phyloP scores from a whole-genome alignment of 2,113 vertebrate species.

The Rallus limicola region DNA sequence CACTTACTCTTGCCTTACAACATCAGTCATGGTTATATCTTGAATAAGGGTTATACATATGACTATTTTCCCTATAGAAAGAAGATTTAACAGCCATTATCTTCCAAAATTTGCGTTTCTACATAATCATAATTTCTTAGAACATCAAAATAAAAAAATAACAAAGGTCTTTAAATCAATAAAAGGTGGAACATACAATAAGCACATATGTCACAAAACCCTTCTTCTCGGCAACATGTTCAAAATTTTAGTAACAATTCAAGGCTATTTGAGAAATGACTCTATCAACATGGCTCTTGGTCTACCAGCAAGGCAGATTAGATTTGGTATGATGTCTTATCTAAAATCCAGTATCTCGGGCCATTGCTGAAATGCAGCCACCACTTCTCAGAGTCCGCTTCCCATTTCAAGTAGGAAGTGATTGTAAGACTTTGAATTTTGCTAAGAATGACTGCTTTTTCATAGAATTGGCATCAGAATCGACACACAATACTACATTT shows the following conservation, averaged over 20 bases:
- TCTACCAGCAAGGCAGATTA: not conserved
- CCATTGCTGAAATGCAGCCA: not conserved
- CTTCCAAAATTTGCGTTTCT: not conserved
- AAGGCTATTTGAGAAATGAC: not conserved
- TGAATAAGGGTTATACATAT: not conserved
- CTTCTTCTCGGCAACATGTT: not conserved
- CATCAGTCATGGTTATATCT: not conserved
- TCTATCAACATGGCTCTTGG: not conserved
- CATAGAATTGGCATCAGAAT: not conserved
- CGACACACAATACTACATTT: not conserved
- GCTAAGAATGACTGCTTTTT: not conserved
- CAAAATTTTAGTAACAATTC: not conserved
- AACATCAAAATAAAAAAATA: not conserved
- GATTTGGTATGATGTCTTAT: not conserved
- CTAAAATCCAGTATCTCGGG: not conserved
- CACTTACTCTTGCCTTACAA: not conserved
- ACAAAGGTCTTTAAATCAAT: not conserved
- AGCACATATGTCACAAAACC: rapidly evolving
- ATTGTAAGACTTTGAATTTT: not conserved
- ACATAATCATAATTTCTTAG: not conserved
- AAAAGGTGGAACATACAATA: not conserved
- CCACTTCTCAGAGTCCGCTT: not conserved
- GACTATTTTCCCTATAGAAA: not conserved
- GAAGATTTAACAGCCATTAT: not conserved
- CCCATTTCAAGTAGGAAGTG: not conserved